Evolutionary conservation across 2,113 vertebrate species (phyloP), one percentile per base, ranked within the genome.

Genomic region (Oryzias javanicus): DNA sequence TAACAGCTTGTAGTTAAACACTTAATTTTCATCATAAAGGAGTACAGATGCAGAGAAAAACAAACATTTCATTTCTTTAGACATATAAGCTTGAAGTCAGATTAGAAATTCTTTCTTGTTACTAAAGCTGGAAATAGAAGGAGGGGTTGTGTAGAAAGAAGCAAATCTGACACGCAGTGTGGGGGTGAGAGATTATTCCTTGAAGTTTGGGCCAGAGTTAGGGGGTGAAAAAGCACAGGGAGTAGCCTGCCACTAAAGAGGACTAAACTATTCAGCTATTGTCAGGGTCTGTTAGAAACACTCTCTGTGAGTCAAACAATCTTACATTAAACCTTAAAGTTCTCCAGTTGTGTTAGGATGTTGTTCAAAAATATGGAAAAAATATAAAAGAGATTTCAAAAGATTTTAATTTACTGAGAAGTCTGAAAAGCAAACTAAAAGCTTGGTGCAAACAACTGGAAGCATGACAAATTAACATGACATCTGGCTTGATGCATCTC

Each of bases 231-330:
- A 78, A 75, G 49, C 59, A 72, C 57, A 60, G 70, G 73, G 49
- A 71, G 63, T 18, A 49, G 68, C 67, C 74, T 62, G 74, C 67
- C 18, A 59, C 65, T 67, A 82, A 86, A 81, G 67, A 66, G 55
- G 24, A 55, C 71, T 60, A 72, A 76, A 77, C 82, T 80, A 85
- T 86, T 86, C 79, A 76, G 70, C 78, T 79, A 65, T 70, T 88
- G 89, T 89, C 88, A 80, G 72, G 68, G 80, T 67, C 55, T 53
- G 82, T 89, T 89, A 75, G 76, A 80, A 64, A 69, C 62, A 84
- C 55, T 74, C 78, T 74, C 62, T 60, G 14, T 77, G 78, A 82
- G 64, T 74, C 70, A 83, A 84, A 87, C 78, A 74, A 64, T 78
- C 42, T 20, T 50, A 74, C 55, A 72, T 66, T 69, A 40, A 16